A percentile compares a stretch with the other conserved stretches of the same genome.
Evolutionary conservation across 2,888 invertebrate species (phyloP).

Genomic region (Ochlodes sylvanus): DNA sequence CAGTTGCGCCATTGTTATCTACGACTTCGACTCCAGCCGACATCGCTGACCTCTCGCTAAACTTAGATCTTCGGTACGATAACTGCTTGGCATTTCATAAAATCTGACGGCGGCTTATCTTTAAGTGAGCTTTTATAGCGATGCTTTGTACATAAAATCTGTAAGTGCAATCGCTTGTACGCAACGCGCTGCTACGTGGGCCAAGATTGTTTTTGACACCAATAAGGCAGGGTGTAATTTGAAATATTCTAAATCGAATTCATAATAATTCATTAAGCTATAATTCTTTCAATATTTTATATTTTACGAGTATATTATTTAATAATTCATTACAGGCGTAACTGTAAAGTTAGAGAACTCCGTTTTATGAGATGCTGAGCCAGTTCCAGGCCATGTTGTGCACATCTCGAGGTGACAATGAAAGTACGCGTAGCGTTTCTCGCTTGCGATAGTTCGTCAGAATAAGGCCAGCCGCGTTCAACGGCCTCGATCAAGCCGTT

Average conservation of each 20-base stretch:
- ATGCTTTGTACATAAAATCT: slow-evolving; percentile 27
- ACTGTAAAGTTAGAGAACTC: not conserved
- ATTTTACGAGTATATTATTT: no score
- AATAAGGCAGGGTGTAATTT: no score
- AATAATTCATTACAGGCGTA: no score
- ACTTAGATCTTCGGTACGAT: slow-evolving; percentile 32
- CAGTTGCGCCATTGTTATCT: slow-evolving; percentile 46
- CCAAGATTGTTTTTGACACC: no score
- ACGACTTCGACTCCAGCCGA: slow-evolving; percentile 50
- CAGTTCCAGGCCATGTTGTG: slow-evolving; percentile 46
- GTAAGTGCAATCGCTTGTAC: not conserved
- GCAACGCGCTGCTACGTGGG: no score
- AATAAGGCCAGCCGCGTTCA: slow-evolving; percentile 83
- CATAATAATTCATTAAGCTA: no score
- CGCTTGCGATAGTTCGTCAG: slow-evolving; percentile 76
- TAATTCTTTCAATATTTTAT: no score
- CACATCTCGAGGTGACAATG: slow-evolving; percentile 77
- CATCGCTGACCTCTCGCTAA: slow-evolving; percentile 62
- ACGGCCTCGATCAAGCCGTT: slow-evolving; percentile 79
- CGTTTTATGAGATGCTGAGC: slow-evolving; percentile 9
- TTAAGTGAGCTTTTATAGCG: slow-evolving; percentile 39
- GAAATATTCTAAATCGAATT: no score
- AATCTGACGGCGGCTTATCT: slow-evolving; percentile 36
- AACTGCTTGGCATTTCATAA: slow-evolving; percentile 34
- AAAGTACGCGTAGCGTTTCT: slow-evolving; percentile 79